phyloP scores from a whole-genome alignment of 1,140 invertebrate genomes.

The Portunus trituberculatus region DNA sequence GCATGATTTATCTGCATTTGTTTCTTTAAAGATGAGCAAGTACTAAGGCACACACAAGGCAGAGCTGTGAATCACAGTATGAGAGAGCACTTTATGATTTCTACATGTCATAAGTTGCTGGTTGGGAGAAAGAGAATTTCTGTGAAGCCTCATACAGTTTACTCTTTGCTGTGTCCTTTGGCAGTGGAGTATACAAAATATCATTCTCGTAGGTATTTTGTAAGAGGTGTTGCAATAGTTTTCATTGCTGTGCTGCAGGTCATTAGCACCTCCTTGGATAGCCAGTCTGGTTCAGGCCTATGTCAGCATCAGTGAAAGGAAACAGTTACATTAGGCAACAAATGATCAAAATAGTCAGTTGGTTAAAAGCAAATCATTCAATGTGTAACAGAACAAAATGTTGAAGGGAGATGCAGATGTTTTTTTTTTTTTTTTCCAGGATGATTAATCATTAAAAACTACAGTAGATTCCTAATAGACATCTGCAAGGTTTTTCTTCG shows the following conservation, averaged over 20 bases:
- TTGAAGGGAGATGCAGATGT: not conserved
- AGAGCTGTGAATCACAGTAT: slow-evolving; percentile 22
- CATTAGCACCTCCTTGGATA: not conserved
- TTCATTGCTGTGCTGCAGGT: not conserved
- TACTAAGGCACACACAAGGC: not conserved
- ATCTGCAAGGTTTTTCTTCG: not conserved
- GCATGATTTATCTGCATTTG: not conserved
- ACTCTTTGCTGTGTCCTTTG: not conserved
- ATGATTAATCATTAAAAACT: too few species aligned
- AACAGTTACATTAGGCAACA: not conserved
- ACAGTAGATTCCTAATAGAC: not conserved
- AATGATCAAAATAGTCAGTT: not conserved
- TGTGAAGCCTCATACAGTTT: not conserved
- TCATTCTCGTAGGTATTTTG: not conserved
- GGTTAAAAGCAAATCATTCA: not conserved
- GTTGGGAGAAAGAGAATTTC: not conserved
- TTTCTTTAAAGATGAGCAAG: not conserved
- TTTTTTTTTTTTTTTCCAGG: too few species aligned
- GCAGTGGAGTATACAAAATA: not conserved
- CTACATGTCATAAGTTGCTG: not conserved
- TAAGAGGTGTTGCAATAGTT: not conserved
- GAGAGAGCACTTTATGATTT: slow-evolving; percentile 9
- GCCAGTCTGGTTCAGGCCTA: not conserved
- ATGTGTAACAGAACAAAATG: not conserved
- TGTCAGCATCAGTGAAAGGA: not conserved